Evolutionary conservation across 2,888 invertebrate genomes (phyloP), one percentile per base, ranked within the genome.

Genomic region (Loripinus fragilis): DNA sequence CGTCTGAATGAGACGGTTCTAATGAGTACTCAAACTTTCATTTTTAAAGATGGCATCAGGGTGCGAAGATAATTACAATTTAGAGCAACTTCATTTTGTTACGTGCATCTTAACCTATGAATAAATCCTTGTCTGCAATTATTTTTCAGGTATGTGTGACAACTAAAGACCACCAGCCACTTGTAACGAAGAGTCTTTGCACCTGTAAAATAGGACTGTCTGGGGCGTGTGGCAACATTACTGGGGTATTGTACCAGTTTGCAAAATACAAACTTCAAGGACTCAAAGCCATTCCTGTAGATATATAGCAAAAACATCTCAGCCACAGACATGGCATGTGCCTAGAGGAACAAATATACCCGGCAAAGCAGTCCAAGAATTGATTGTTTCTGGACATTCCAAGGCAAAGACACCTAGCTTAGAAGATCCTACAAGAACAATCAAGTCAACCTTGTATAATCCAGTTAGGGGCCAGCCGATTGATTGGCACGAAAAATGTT

Each of bases 221-320:
- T 12, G 55, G 55, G 15, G 55, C 23, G 28, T 55, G 55, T 55
- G 55, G 55, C 28, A 25, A 55, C 55, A 28, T 55, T 10, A 55
- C 55, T 10, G 55, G 55, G 28, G 10, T 55, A 8, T 28, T 55
- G 8, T 55, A 55, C 25, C 55, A 55, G 55, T 25, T 55, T 25
- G 55, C 55, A 8, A 55, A 55, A 28, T 55, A 55, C 55, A 55
- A 55, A 28, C 55, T 55, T 5, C 55, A 55, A 17, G 55, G 55
- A 20, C 55, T 55, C 8, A 55, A 25, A 17, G 55, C 55, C 30
- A 55, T 55, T 10, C 55, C 55, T 12, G 55, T 28, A 28, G 55
- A 55, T 28, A 28, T 55, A 7, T 5, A n/a, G n/a, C n/a, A n/a
- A n/a, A n/a, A n/a, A n/a, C n/a, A n/a, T n/a, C n/a, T n/a, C n/a